phyloP scores from a whole-genome alignment of 2,113 vertebrate genomes.

The Serilophus lunatus region DNA sequence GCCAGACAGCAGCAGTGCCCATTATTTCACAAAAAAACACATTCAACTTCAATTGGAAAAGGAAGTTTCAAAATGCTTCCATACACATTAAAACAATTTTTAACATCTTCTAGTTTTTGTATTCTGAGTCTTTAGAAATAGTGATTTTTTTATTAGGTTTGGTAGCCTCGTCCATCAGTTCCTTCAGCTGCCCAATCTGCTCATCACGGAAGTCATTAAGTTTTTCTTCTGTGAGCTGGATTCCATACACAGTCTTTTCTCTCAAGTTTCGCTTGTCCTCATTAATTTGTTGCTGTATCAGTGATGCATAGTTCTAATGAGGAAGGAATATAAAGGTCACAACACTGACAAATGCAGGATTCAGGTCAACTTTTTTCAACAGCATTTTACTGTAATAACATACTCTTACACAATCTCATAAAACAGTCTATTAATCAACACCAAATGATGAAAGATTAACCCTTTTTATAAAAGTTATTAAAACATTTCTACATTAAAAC shows the following conservation, averaged over 20 bases:
- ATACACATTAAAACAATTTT: neutral
- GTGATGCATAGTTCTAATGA: constrained; percentile 70
- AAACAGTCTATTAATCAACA: neutral
- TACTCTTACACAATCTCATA: neutral
- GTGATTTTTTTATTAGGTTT: constrained; percentile 81
- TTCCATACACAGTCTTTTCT: constrained; percentile 70
- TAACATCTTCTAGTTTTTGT: constrained; percentile 11
- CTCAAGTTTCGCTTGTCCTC: constrained; percentile 47
- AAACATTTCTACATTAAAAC: neutral
- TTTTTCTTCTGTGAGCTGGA: constrained; percentile 75
- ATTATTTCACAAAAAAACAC: neutral
- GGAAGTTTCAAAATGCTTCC: neutral
- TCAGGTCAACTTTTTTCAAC: neutral
- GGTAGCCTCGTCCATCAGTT: constrained; percentile 89
- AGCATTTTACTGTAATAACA: neutral
- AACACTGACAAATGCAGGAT: neutral
- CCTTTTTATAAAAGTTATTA: neutral
- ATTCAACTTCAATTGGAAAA: neutral
- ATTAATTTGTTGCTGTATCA: constrained; percentile 77
- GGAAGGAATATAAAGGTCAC: neutral
- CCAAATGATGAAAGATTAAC: neutral
- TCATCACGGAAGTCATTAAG: constrained; percentile 83
- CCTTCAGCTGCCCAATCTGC: constrained; percentile 88
- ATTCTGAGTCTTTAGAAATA: constrained; percentile 70
- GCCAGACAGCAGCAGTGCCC: neutral